Conservation (phyloP, 2,888 invertebrate genomes). For the Neria commutata region DNA sequence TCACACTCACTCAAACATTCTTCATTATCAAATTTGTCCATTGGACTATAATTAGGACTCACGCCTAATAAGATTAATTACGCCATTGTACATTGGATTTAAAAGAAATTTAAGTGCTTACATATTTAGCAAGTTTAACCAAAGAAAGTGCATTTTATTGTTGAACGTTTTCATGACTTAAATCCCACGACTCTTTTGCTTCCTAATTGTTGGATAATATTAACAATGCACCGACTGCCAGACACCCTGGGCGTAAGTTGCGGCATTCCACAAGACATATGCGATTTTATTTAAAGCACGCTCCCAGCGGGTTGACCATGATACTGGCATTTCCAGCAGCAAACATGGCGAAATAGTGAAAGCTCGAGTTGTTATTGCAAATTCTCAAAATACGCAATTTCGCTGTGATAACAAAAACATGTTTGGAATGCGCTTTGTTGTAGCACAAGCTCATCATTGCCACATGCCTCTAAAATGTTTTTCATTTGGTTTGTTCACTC, state of each 20-base stretch:
- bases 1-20: too few species aligned
- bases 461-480: slow-evolving; percentile 4
- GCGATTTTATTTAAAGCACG: too few species aligned
- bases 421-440: slow-evolving; percentile 31
- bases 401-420: slow-evolving; percentile 1
- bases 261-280: too few species aligned
- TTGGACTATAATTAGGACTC: too few species aligned
- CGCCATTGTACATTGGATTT: too few species aligned
- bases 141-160: neutral
- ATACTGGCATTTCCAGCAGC: neutral
- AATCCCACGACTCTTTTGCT: slow-evolving; percentile 1
- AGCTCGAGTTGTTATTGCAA: slow-evolving; percentile 43
- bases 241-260: neutral
- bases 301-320: neutral
- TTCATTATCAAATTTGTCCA: too few species aligned
- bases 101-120: too few species aligned
- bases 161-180: neutral
- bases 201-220: too few species aligned
- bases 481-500: slow-evolving; percentile 7
- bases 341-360: slow-evolving; percentile 33
- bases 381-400: slow-evolving; percentile 27
- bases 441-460: slow-evolving; percentile 16
- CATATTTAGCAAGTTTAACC: too few species aligned
- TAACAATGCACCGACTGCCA: too few species aligned
- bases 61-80: too few species aligned